Conservation (phyloP, 2,113 vertebrate species). For the Daphoenositta chrysoptera region DNA sequence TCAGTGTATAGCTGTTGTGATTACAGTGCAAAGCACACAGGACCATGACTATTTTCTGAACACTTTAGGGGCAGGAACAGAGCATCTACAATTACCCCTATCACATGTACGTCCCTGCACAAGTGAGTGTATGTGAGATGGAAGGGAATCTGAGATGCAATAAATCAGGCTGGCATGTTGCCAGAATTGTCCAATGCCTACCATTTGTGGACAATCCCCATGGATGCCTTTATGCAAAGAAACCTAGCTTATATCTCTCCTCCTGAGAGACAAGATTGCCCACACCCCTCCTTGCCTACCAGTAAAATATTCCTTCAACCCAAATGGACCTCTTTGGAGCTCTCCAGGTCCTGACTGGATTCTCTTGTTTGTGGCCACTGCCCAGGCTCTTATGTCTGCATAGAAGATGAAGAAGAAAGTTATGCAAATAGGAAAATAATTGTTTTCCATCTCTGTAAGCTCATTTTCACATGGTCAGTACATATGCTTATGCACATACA, state of each 20-base stretch:
- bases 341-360: not conserved
- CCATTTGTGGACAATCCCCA: not conserved
- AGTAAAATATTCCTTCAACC: not conserved
- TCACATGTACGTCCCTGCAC: not conserved
- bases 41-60: not conserved
- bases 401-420: not conserved
- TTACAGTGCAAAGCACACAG: not conserved
- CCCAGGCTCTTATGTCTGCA: not conserved
- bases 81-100: not conserved
- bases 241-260: not conserved
- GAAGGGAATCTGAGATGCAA: not conserved
- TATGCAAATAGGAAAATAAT: not conserved
- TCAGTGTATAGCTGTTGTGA: not conserved
- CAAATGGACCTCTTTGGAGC: not conserved
- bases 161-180: not conserved
- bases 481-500: accelerated
- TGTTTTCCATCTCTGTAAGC: not conserved
- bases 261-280: not conserved
- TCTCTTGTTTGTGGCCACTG: not conserved
- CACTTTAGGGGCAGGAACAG: not conserved
- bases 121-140: not conserved
- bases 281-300: not conserved
- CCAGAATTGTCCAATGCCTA: not conserved
- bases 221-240: not conserved
- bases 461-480: not conserved